These are phyloP conservation scores for Eubasilissa splendida DNA, from an alignment of 2,888 invertebrate genomes.

Conservation along the genomic window DNA sequence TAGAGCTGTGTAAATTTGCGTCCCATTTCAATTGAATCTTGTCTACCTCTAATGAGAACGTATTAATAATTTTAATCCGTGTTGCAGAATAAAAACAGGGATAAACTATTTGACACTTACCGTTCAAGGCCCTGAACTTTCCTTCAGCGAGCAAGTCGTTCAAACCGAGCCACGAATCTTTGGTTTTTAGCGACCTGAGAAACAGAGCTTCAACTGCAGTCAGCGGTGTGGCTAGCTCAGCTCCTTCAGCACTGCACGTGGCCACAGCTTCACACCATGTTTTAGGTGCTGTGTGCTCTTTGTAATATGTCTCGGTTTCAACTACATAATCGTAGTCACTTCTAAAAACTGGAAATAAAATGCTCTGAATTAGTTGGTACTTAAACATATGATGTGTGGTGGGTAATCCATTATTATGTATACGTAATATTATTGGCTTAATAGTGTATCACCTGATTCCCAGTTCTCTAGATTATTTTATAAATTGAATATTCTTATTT, in stretches of 20 bases:
- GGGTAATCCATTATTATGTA: too few species aligned
- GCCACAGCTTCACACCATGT: conserved; percentile 38
- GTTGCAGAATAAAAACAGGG: too few species aligned
- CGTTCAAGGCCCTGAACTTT: neutral
- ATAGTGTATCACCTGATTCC: too few species aligned
- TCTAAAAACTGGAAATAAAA: conserved; percentile 18
- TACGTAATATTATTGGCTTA: too few species aligned
- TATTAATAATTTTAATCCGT: too few species aligned
- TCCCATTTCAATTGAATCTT: too few species aligned
- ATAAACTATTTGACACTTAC: neutral
- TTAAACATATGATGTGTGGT: too few species aligned
- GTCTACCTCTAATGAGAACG: too few species aligned
- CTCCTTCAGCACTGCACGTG: conserved; percentile 45
- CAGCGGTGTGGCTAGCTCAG: conserved; percentile 34
- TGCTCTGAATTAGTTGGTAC: too few species aligned
- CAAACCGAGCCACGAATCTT: neutral
- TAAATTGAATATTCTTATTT: too few species aligned
- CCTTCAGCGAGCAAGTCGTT: neutral
- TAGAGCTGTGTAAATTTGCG: too few species aligned
- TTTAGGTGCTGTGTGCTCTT: conserved; percentile 15
- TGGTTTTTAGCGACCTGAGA: neutral
- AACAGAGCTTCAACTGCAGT: conserved; percentile 7
- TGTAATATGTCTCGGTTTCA: conserved; percentile 33
- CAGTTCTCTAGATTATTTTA: too few species aligned
- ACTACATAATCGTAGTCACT: conserved; percentile 42